Evolutionary conservation across 2,888 invertebrate genomes (phyloP).

Genomic region (Ophonus ardosiacus): DNA sequence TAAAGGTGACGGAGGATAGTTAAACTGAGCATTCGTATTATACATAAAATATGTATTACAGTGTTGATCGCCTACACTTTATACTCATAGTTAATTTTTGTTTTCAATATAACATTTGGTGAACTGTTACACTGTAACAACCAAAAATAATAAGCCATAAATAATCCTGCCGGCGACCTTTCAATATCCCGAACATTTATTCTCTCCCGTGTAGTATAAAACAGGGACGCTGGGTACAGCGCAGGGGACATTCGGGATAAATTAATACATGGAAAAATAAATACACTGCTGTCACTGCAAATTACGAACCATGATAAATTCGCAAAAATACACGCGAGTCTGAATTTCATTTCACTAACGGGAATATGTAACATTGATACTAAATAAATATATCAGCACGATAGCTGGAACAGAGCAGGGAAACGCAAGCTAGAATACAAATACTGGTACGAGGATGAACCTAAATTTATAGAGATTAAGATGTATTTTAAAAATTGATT

Average conservation of each 20-base stretch:
- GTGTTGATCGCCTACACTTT: no score
- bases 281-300: slow-evolving; percentile 39
- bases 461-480: background rate
- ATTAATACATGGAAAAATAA: slow-evolving; percentile 46
- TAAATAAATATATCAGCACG: background rate
- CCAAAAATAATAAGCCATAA: slow-evolving; percentile 15
- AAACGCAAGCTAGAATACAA: no score
- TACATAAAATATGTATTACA: no score
- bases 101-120: no score
- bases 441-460: no score
- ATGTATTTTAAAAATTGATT: no score
- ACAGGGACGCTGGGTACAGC: background rate
- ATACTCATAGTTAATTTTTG: no score
- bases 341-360: background rate
- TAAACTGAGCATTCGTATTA: no score
- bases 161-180: background rate
- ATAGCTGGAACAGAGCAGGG: background rate
- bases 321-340: background rate
- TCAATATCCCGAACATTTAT: slow-evolving; percentile 10
- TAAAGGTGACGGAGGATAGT: no score
- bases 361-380: background rate
- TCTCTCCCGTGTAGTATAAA: background rate
- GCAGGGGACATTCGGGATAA: background rate
- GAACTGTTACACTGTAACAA: background rate
- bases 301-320: slow-evolving; percentile 39